Percentiles rank a stretch among this genome's conserved stretches.
These are phyloP conservation scores for Acanthornis magna DNA, from an alignment of 2,797 vertebrate genomes.

Conservation along the genomic window DNA sequence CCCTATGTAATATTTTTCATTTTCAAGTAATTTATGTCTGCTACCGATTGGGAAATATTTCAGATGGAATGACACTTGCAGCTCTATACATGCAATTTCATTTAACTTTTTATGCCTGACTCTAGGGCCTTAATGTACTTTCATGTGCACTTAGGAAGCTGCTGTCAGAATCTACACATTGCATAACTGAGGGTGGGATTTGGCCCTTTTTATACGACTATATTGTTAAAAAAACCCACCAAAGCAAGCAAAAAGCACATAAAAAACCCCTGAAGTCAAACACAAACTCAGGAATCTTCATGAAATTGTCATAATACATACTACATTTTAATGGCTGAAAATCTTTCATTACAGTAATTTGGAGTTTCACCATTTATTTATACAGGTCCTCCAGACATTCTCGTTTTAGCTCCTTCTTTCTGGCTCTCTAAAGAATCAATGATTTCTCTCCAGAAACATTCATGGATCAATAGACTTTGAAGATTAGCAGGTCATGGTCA, in stretches of 20 bases:
- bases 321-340: neutral
- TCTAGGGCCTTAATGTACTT: neutral
- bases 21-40: neutral
- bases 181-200: neutral
- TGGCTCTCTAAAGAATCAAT: constrained; percentile 19
- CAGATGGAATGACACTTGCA: neutral
- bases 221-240: neutral
- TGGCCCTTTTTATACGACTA: neutral
- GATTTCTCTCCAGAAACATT: constrained; percentile 26
- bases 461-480: constrained; percentile 44
- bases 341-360: neutral
- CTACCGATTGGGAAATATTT: neutral
- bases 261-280: neutral
- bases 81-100: neutral
- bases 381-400: neutral
- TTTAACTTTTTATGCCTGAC: constrained; percentile 6
- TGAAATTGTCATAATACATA: neutral
- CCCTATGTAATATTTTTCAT: neutral
- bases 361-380: constrained; percentile 1
- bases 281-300: neutral
- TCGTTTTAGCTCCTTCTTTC: constrained; percentile 23
- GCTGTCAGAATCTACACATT: neutral
- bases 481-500: constrained; percentile 46
- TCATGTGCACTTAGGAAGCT: neutral
- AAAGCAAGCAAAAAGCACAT: neutral